These are phyloP conservation scores for Zenarchopterus dispar DNA, from an alignment of 2,797 vertebrate species.

Conservation along the genomic window DNA sequence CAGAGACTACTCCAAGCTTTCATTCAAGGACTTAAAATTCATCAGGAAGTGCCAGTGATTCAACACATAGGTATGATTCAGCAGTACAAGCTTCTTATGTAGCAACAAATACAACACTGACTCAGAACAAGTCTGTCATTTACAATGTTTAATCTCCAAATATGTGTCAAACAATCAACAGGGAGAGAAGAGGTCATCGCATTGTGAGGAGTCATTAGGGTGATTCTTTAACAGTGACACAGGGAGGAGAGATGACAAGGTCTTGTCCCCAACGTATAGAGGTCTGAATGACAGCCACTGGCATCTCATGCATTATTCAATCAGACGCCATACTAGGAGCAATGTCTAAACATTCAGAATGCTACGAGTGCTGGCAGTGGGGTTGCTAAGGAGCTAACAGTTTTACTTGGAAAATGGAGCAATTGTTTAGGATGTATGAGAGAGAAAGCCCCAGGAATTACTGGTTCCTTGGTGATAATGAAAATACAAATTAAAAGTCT, in stretches of 20 bases:
- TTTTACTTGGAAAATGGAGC: constrained; percentile 17
- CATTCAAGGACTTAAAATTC: background rate
- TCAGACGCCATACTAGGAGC: constrained; percentile 22
- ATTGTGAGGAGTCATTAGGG: constrained; percentile 61
- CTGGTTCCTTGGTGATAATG: constrained; percentile 27
- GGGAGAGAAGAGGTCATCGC: constrained; percentile 52
- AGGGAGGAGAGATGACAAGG: constrained; percentile 62
- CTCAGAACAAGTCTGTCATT: constrained; percentile 45
- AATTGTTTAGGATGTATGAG: constrained; percentile 12
- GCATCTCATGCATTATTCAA: constrained; percentile 72
- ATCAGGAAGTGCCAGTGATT: background rate
- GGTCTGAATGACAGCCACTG: constrained; percentile 67
- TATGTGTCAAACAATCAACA: constrained; percentile 52
- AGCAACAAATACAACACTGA: constrained; percentile 30
- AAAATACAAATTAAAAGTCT: constrained; percentile 12
- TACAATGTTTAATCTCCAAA: constrained; percentile 34
- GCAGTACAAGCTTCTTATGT: constrained; percentile 15
- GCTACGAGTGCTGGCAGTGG: constrained; percentile 29
- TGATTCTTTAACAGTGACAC: constrained; percentile 47
- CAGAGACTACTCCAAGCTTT: too few relatives aligned
- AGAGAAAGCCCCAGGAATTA: constrained; percentile 26
- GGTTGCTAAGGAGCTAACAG: constrained; percentile 64
- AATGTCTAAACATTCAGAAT: constrained; percentile 42
- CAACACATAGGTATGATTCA: constrained; percentile 3
- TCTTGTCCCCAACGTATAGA: constrained; percentile 59